These are phyloP conservation scores for Pheosia tremula DNA, from an alignment of 2,888 invertebrate genomes.

Conservation along the genomic window DNA sequence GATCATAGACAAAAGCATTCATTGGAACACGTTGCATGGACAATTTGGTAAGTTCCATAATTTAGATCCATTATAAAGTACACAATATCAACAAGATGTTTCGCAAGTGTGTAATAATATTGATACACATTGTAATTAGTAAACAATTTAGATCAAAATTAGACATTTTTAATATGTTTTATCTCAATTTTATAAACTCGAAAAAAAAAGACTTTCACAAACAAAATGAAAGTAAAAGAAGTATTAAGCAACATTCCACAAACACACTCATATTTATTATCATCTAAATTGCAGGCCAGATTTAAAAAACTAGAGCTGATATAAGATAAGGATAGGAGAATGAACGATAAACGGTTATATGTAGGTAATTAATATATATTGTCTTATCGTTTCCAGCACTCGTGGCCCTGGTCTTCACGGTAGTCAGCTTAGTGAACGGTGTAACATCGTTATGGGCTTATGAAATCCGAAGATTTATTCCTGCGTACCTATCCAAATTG, in stretches of 20 bases:
- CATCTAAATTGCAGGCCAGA: too few species aligned
- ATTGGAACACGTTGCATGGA: slow-evolving; percentile 66
- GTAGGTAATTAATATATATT: not conserved
- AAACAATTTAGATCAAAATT: too few species aligned
- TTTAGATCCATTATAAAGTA: too few species aligned
- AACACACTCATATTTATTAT: too few species aligned
- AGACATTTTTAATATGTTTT: too few species aligned
- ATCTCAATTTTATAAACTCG: too few species aligned
- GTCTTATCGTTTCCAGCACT: slow-evolving; percentile 47
- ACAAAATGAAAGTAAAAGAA: too few species aligned
- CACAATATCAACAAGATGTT: too few species aligned
- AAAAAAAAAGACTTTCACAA: too few species aligned
- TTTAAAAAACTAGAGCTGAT: not conserved
- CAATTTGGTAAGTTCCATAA: slow-evolving; percentile 45
- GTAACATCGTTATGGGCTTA: slow-evolving; percentile 58
- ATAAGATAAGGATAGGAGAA: not conserved
- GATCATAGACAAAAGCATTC: slow-evolving; percentile 48
- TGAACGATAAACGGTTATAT: not conserved
- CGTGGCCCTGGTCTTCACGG: slow-evolving; percentile 63
- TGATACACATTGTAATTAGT: too few species aligned
- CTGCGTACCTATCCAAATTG: slow-evolving; percentile 54
- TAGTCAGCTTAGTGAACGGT: slow-evolving; percentile 59
- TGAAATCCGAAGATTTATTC: slow-evolving; percentile 51
- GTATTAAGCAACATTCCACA: too few species aligned
- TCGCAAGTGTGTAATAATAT: too few species aligned